Conservation (phyloP, 2,113 vertebrate genomes). For the Furnarius figulus region DNA sequence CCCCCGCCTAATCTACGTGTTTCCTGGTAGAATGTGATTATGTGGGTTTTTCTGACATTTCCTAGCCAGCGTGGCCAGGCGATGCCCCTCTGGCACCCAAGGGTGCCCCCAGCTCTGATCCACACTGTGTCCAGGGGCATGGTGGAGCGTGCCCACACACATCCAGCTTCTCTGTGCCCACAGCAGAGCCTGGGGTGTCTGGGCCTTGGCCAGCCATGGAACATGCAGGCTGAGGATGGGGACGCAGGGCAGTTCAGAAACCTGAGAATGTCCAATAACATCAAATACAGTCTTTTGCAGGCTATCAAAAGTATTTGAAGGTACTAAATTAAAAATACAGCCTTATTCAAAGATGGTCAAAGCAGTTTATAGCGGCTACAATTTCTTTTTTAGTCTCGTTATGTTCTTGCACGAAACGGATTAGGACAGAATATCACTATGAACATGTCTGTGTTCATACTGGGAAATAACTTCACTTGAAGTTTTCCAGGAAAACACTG, state of each 20-base stretch:
- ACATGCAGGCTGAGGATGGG: neutral
- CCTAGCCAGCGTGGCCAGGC: neutral
- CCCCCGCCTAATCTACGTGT: neutral
- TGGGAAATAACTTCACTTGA: neutral
- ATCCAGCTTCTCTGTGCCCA: neutral
- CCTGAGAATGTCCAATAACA: neutral
- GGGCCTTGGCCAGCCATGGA: fast-evolving
- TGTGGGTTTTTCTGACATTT: neutral
- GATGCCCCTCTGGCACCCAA: fast-evolving
- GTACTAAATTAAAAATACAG: neutral
- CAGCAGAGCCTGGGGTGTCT: neutral
- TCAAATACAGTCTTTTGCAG: neutral
- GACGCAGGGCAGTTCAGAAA: fast-evolving
- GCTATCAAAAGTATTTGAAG: neutral
- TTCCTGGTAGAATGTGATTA: neutral
- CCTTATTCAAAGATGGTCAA: neutral
- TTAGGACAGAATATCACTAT: neutral
- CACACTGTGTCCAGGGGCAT: fast-evolving
- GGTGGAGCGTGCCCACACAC: neutral
- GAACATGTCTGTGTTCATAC: neutral
- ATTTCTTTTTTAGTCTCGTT: neutral
- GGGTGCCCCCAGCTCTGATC: neutral
- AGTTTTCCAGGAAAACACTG: neutral
- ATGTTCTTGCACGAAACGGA: neutral
- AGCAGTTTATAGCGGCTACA: neutral